Evolutionary conservation across 2,888 invertebrate species (phyloP), one percentile per base, ranked within the genome.

Genomic region (Watsonalla binaria): DNA sequence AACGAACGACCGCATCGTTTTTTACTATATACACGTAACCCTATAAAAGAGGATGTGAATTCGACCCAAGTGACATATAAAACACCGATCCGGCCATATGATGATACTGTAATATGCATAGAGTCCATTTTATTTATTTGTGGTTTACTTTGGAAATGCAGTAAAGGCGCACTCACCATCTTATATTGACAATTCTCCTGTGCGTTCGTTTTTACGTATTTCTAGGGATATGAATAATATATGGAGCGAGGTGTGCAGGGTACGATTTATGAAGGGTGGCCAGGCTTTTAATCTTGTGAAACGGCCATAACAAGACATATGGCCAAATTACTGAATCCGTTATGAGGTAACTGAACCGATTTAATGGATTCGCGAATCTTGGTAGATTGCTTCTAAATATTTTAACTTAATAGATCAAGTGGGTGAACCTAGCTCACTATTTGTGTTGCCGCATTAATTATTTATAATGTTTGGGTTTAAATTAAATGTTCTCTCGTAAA

Each of bases 21-120:
- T 83, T 82, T 82, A 84, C 81, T 84, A 83, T 85, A 83, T 85
- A 83, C 83, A 74, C 77, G 80, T 76, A 72, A 76, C 70, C 76
- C 80, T 72, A 84, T 86, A 85, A 86, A 86, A 82, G 72, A 68
- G 63, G 65, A 75, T 79, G 69, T 82, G 84, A 86, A 88, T 69
- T 68, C 61, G 72, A 74, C 88, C 85, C 85, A 70, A 62, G 81
- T 69, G 82, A 64, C 72, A 68, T 71, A 84, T 88, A 86, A 86
- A 87, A 74, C 80, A 82, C 81, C 78, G 73, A 74, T 68, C 71
- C 66, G 71, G 63, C 82, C 81, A 76, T 80, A 88, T 90, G 84
- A 89, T 88, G 86, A 82, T 84, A 84, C 87, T 90, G 72, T 84
- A 86, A 86, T 87, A 90, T 90, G 90, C 86, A 90, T 88, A 79